Conservation (phyloP, 2,113 vertebrate species). For the Otis tarda region DNA sequence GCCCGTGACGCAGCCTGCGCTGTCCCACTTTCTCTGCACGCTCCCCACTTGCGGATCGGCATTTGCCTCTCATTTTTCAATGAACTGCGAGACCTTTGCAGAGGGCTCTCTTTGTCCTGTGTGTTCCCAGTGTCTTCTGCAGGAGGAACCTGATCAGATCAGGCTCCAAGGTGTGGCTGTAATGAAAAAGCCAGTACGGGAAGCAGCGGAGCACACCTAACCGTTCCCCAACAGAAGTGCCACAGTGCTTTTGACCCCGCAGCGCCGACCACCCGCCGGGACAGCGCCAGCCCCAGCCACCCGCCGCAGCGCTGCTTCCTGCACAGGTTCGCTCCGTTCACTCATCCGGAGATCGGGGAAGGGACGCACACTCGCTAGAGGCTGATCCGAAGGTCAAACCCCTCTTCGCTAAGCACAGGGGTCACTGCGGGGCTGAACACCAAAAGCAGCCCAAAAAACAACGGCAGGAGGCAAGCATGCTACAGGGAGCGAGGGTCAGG, state of each 20-base stretch:
- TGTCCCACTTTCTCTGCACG: accelerated
- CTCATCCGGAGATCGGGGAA: accelerated
- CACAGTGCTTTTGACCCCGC: accelerated
- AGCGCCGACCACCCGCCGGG: not conserved
- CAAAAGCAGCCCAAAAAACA: not conserved
- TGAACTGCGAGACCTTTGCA: not conserved
- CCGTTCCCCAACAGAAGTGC: accelerated
- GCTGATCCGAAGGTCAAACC: not conserved
- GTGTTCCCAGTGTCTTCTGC: not conserved
- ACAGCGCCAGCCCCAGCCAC: accelerated
- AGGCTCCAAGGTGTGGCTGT: not conserved
- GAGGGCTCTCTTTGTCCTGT: not conserved
- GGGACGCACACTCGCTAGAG: accelerated
- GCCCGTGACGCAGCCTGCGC: accelerated
- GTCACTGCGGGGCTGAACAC: not conserved
- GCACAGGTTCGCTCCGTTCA: accelerated
- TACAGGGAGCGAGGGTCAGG: accelerated
- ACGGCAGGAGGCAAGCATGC: not conserved
- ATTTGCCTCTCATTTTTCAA: not conserved
- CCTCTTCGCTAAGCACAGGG: not conserved
- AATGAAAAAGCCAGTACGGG: not conserved
- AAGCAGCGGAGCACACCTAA: not conserved
- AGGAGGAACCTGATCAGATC: not conserved
- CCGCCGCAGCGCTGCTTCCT: accelerated
- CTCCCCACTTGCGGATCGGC: not conserved